Percentiles rank a stretch among this genome's conserved stretches.
Conservation (phyloP, 53 echinoderm and acorn worm genomes). For the Crossaster papposus region DNA sequence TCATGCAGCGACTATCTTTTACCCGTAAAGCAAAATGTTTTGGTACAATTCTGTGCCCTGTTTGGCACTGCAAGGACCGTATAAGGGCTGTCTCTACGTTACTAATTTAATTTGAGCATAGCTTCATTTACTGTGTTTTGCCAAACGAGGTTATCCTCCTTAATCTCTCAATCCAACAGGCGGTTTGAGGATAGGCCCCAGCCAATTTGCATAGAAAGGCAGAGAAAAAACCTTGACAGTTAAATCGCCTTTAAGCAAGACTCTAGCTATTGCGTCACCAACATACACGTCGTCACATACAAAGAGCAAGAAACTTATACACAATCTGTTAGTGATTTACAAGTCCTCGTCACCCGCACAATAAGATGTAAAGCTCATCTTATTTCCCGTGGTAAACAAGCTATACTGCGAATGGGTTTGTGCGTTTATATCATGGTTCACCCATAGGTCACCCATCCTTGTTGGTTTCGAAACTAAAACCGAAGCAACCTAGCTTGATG, state of each 20-base stretch:
- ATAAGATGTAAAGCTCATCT: not conserved
- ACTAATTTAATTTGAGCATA: no score
- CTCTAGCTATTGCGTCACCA: not conserved
- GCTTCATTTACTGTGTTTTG: no score
- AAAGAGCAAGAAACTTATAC: not conserved
- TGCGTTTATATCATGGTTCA: not conserved
- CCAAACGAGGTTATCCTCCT: no score
- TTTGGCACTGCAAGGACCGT: no score
- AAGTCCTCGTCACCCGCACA: not conserved
- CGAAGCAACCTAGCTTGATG: not conserved
- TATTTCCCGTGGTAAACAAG: not conserved
- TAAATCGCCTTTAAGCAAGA: not conserved
- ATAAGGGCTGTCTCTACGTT: no score
- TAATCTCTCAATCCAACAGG: no score
- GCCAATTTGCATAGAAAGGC: no score
- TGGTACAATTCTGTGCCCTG: no score
- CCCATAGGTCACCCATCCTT: not conserved
- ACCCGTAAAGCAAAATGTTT: no score
- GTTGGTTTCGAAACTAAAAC: not conserved
- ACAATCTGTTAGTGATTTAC: not conserved
- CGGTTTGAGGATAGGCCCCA: no score
- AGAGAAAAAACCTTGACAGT: not conserved
- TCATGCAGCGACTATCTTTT: no score
- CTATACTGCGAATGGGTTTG: not conserved
- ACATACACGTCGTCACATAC: not conserved